Evolutionary conservation across 2,113 vertebrate genomes (phyloP).

Genomic region (Rana temporaria): DNA sequence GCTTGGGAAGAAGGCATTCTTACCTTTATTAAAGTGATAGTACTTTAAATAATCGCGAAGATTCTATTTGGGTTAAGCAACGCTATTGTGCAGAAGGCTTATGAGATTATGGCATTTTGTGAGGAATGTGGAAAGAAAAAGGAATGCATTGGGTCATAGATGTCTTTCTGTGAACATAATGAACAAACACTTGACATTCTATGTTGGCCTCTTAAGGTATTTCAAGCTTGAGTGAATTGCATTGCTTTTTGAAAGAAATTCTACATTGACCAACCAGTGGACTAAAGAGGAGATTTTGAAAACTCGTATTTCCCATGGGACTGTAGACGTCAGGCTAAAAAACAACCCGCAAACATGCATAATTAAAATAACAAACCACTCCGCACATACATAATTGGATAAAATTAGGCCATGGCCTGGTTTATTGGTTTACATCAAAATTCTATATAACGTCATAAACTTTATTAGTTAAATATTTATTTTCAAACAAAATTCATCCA

Average conservation of each 20-base stretch:
- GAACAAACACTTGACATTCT: constrained; percentile 46
- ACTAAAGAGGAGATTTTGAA: background rate
- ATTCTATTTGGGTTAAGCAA: constrained; percentile 6
- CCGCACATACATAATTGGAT: no score
- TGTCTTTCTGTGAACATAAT: constrained; percentile 36
- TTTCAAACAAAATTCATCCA: no score
- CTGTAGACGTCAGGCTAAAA: no score
- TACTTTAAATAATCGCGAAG: constrained; percentile 1
- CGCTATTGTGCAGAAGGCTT: constrained; percentile 9
- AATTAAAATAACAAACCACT: no score
- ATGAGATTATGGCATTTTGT: constrained; percentile 37
- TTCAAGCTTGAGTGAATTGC: constrained; percentile 22
- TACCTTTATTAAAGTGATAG: background rate
- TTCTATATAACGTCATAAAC: no score
- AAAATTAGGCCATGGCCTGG: no score
- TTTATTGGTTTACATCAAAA: no score
- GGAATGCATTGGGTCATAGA: constrained; percentile 42
- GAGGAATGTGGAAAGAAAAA: constrained; percentile 18
- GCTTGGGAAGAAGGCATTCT: background rate
- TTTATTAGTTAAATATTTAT: no score
- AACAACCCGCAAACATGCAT: no score
- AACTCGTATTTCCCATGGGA: no score
- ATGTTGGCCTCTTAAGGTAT: constrained; percentile 19
- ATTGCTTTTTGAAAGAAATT: constrained; percentile 5
- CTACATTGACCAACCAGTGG: constrained; percentile 1